These are phyloP conservation scores for Ceratina japonica DNA, from an alignment of 1,140 invertebrate genomes.

Conservation along the genomic window DNA sequence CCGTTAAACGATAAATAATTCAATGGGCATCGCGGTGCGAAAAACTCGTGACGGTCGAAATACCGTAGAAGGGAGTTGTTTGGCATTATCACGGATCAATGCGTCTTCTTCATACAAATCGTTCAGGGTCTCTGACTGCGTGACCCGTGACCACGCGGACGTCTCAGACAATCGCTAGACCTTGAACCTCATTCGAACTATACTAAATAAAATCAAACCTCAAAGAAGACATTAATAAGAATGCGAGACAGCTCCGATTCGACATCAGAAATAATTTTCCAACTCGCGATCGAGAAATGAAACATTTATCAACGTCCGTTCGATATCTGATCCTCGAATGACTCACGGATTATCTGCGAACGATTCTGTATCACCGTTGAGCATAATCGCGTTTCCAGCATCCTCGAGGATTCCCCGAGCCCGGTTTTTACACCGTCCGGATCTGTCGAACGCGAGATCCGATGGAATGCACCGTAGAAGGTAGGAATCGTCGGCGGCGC, in stretches of 20 bases:
- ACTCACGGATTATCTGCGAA: too few species aligned
- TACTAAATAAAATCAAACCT: too few species aligned
- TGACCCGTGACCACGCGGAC: conserved; percentile 11
- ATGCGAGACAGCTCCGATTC: too few species aligned
- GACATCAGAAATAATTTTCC: too few species aligned
- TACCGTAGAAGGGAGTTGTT: neutral
- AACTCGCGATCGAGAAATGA: too few species aligned
- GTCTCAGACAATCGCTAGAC: neutral
- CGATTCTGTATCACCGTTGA: neutral
- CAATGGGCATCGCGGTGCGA: neutral
- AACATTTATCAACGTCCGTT: too few species aligned
- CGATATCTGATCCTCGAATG: too few species aligned
- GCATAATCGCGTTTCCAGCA: conserved; percentile 35
- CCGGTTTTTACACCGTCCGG: neutral
- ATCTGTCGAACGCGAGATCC: conserved; percentile 18
- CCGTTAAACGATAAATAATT: conserved; percentile 27
- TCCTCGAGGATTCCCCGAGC: conserved; percentile 7
- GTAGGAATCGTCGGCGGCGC: neutral
- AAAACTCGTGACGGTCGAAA: neutral
- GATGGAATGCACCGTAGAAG: conserved; percentile 37
- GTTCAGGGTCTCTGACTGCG: conserved; percentile 43
- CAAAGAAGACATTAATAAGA: too few species aligned
- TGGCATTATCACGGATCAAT: conserved; percentile 7
- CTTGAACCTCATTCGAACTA: neutral
- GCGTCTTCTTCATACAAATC: conserved; percentile 29